phyloP scores from a whole-genome alignment of 2,113 vertebrate genomes.

The Campylomormyrus numenius region DNA sequence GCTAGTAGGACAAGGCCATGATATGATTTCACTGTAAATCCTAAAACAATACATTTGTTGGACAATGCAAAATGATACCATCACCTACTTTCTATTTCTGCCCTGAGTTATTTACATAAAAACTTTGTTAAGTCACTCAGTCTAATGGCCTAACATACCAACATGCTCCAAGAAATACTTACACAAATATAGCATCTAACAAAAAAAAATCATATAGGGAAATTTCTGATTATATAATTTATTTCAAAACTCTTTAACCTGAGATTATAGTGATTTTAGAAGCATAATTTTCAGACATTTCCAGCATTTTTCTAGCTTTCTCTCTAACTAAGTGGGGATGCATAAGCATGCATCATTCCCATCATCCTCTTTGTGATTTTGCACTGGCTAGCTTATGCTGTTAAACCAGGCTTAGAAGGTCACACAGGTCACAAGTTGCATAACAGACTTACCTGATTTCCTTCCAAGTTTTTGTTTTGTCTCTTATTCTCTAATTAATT shows the following conservation, averaged over 20 bases:
- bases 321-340: conserved; percentile 4
- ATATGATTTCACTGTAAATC: neutral
- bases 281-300: neutral
- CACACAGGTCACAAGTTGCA: conserved; percentile 14
- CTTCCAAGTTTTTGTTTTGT: neutral
- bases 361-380: neutral
- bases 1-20: neutral
- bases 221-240: neutral
- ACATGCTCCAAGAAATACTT: neutral
- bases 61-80: neutral
- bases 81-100: neutral
- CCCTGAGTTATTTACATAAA: neutral
- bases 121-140: neutral
- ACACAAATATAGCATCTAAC: neutral
- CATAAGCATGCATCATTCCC: neutral
- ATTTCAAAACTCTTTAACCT: neutral
- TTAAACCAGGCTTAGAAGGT: neutral
- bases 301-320: neutral
- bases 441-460: conserved; percentile 4
- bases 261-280: neutral
- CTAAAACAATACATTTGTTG: neutral
- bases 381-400: neutral
- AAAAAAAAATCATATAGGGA: neutral
- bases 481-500: neutral
- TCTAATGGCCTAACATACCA: neutral